phyloP scores from a whole-genome alignment of 2,888 invertebrate genomes.

The Tuta absoluta region DNA sequence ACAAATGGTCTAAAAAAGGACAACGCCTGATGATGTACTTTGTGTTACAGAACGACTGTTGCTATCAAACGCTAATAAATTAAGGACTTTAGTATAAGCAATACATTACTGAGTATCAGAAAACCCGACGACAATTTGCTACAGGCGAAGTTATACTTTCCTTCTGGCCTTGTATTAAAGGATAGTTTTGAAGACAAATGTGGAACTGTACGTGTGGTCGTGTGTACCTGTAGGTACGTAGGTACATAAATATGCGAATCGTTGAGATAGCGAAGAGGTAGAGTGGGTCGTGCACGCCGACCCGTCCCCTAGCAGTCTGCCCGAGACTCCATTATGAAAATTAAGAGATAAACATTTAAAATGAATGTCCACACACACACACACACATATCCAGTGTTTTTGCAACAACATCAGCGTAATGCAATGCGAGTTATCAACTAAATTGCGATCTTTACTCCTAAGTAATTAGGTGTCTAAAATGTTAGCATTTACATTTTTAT shows the following conservation, averaged over 20 bases:
- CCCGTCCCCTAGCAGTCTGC: conserved; percentile 71
- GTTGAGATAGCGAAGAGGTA: conserved; percentile 39
- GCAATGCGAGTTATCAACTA: conserved; percentile 11
- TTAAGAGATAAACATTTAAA: conserved; percentile 73
- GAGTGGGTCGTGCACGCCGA: conserved; percentile 31
- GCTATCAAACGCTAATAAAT: conserved; percentile 19
- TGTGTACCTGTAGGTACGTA: background rate
- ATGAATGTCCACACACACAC: conserved; percentile 62
- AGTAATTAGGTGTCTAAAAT: conserved; percentile 10
- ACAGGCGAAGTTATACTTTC: background rate
- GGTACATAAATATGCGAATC: conserved; percentile 50
- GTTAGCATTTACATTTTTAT: conserved; percentile 6
- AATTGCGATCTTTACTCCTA: conserved; percentile 16
- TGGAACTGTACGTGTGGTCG: background rate
- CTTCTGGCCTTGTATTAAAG: background rate
- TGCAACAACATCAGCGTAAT: background rate
- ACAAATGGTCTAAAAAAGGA: background rate
- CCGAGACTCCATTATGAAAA: conserved; percentile 67
- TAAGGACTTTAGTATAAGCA: conserved; percentile 18
- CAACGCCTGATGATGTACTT: background rate
- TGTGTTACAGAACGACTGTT: background rate
- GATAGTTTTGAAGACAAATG: background rate
- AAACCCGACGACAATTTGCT: background rate
- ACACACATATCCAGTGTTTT: conserved; percentile 53
- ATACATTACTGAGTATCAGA: conserved; percentile 7